These are phyloP conservation scores for Uropetala carovei DNA, from an alignment of 2,888 invertebrate genomes.

Conservation along the genomic window DNA sequence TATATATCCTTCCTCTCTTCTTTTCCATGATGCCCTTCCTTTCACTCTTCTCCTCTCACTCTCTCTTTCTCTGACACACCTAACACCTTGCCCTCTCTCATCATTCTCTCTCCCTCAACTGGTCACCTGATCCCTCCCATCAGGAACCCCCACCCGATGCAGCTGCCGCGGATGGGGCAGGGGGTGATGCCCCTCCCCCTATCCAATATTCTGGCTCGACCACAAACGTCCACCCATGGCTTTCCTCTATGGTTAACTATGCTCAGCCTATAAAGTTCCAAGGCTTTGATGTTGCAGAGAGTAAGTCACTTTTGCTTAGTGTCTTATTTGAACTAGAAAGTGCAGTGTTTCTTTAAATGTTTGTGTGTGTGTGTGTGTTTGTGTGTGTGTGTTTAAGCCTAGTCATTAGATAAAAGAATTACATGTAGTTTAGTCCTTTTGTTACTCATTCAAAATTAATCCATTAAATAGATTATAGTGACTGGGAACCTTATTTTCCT, in stretches of 20 bases:
- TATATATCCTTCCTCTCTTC: not conserved
- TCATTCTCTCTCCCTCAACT: not conserved
- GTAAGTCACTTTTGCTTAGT: constrained; percentile 77
- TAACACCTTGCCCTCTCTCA: not conserved
- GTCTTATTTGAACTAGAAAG: constrained; percentile 27
- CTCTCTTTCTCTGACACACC: not conserved
- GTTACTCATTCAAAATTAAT: not conserved
- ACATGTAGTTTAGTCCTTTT: constrained; percentile 7
- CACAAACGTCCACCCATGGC: constrained; percentile 98
- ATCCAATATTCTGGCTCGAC: constrained; percentile 96
- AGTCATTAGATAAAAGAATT: not conserved
- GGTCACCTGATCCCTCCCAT: not conserved
- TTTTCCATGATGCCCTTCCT: not conserved
- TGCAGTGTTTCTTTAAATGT: not conserved
- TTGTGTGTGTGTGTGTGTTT: not conserved
- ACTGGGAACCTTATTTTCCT: constrained; percentile 7
- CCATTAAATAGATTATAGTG: not conserved
- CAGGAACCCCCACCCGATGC: constrained; percentile 76
- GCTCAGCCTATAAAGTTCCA: constrained; percentile 99
- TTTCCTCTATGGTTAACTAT: constrained; percentile 99
- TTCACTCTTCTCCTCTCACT: not conserved
- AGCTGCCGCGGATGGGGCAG: constrained; percentile 76
- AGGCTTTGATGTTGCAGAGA: constrained; percentile 97
- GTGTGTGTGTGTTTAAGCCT: not conserved
- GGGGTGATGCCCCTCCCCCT: constrained; percentile 81